Evolutionary conservation across 2,888 invertebrate genomes (phyloP).

Genomic region (Drosophila kanekoi): DNA sequence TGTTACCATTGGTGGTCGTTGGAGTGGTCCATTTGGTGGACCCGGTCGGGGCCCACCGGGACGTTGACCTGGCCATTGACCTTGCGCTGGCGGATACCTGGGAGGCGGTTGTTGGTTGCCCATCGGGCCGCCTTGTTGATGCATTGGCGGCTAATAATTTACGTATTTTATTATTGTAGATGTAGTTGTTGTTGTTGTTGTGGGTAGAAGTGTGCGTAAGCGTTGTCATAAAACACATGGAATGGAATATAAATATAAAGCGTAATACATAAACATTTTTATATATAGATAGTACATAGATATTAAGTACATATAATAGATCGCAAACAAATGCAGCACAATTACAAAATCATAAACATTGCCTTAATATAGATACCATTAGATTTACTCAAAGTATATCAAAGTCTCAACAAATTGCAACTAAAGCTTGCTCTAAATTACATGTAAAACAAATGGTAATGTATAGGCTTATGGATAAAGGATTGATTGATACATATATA

Average conservation of each 20-base stretch:
- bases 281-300: slow-evolving; percentile 35
- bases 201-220: slow-evolving; percentile 77
- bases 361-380: slow-evolving; percentile 21
- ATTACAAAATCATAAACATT: slow-evolving; percentile 52
- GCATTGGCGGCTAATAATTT: slow-evolving; percentile 85
- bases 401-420: slow-evolving; percentile 8
- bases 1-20: slow-evolving; percentile 87
- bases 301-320: slow-evolving; percentile 37
- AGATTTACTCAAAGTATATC: slow-evolving; percentile 8
- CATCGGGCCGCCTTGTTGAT: slow-evolving; percentile 87
- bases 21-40: slow-evolving; percentile 86
- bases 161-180: slow-evolving; percentile 61
- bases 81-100: slow-evolving; percentile 85
- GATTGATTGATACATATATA: slow-evolving; percentile 30
- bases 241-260: slow-evolving; percentile 79
- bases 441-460: slow-evolving; percentile 30
- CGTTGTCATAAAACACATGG: slow-evolving; percentile 78
- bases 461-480: slow-evolving; percentile 39
- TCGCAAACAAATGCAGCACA: slow-evolving; percentile 40
- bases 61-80: slow-evolving; percentile 85
- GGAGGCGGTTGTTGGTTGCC: slow-evolving; percentile 86
- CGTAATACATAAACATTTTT: slow-evolving; percentile 78
- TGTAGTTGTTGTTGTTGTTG: slow-evolving; percentile 65
- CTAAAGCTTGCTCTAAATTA: slow-evolving; percentile 26
- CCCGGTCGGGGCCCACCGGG: slow-evolving; percentile 86